Evolutionary conservation across 2,797 vertebrate genomes (phyloP).

Genomic region (Cyclopterus lumpus): DNA sequence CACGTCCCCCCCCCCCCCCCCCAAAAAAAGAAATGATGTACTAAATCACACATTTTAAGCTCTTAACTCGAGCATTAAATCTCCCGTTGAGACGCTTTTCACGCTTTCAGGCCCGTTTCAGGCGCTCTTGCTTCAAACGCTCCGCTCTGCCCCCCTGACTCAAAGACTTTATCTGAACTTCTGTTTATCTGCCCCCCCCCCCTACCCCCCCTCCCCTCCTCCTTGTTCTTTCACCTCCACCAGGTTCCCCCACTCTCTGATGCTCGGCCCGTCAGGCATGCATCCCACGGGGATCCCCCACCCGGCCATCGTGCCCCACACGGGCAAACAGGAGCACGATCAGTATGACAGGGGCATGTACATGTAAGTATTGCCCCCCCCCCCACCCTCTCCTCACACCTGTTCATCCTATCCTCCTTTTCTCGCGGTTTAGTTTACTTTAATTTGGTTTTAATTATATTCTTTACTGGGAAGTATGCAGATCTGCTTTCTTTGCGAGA

Average conservation of each 20-base stretch:
- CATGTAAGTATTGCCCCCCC: slow-evolving; percentile 76
- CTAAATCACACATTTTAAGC: neutral
- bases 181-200: neutral
- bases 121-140: slow-evolving; percentile 32
- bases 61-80: neutral
- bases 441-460: neutral
- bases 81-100: slow-evolving; percentile 20
- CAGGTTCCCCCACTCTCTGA: slow-evolving; percentile 97
- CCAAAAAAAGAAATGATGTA: no score
- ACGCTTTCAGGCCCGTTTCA: slow-evolving; percentile 41
- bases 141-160: neutral
- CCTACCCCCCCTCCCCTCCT: neutral
- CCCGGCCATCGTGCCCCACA: slow-evolving; percentile 93
- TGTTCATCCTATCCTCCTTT: neutral
- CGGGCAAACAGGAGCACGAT: slow-evolving; percentile 95
- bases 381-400: neutral
- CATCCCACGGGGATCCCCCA: slow-evolving; percentile 97
- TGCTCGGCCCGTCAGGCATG: slow-evolving; percentile 93
- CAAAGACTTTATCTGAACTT: slow-evolving; percentile 2
- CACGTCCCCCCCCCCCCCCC: neutral
- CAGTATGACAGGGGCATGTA: slow-evolving; percentile 93
- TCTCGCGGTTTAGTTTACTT: neutral
- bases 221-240: neutral
- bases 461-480: neutral
- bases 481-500: neutral